Evolutionary conservation across 2,797 vertebrate genomes (phyloP), one percentile per base, ranked within the genome.

Genomic region (Cyprinella venusta): DNA sequence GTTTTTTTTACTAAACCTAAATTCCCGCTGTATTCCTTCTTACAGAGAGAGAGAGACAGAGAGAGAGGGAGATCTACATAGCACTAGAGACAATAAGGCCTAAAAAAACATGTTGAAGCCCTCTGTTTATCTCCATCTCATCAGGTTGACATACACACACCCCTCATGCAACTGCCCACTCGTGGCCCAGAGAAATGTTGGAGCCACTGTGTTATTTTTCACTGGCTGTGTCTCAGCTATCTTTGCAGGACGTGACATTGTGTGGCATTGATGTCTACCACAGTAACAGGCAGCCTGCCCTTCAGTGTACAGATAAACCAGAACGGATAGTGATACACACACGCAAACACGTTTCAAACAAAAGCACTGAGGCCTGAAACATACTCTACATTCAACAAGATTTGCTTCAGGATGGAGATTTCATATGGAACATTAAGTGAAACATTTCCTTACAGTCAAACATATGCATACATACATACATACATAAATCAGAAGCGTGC

Each of bases 101-200:
- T n/a, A 30, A 26, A 77, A 83, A 65, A 83, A 56, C 24, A 77
- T 77, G 50, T 63, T 83, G 64, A 77, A 69, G 40, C 75, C 42
- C 63, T 59, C 48, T 67, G 38, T 59, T 82, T 82, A 78, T 78
- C 54, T 63, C 52, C 9, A 70, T 77, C 75, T 71, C 54, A 71
- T 78, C 40, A 82, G 19, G 24, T 45, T 82, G 81, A 82, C 81
- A 69, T 69, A 68, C 24, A 82, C 19, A 69, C 45, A 45, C 0
- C 36, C 48, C 19, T 68, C 13, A 64, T 70, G 65, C 63, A 70
- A 78, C 52, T 19, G 52, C 75, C 65, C 65, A 63, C 74, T 61
- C 26, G 0, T n/a, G 52, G 40, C 65, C 21, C 75, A 61, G 45
- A 77, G 65, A 70, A 26, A 15, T 61, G 75, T 70, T 75, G 26